phyloP scores from a whole-genome alignment of 2,888 invertebrate genomes.

The Heliconius erato region DNA sequence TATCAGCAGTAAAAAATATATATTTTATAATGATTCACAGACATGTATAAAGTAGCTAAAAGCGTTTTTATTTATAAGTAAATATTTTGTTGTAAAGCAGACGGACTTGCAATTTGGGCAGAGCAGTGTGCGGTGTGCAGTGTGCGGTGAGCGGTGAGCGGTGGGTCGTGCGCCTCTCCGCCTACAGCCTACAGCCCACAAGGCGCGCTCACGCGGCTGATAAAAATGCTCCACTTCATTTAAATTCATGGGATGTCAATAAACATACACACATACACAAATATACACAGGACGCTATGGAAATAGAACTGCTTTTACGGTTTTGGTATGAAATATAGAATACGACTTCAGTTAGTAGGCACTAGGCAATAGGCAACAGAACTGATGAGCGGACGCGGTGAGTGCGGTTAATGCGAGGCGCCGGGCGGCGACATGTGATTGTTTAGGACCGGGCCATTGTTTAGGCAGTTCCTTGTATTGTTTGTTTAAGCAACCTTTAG shows the following conservation, averaged over 20 bases:
- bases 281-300: background rate
- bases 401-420: background rate
- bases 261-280: background rate
- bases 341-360: too few relatives aligned
- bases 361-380: background rate
- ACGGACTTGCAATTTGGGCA: background rate
- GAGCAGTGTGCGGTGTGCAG: background rate
- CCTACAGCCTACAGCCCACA: background rate
- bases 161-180: too few relatives aligned
- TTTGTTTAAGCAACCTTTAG: slow-evolving; percentile 32
- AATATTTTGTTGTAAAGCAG: background rate
- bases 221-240: slow-evolving; percentile 26
- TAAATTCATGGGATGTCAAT: slow-evolving; percentile 15
- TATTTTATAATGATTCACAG: background rate
- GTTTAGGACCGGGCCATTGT: background rate
- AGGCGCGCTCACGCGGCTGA: too few relatives aligned
- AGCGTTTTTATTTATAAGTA: background rate
- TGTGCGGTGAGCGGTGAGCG: background rate
- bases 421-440: background rate
- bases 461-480: background rate
- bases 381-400: background rate
- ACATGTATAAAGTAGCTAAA: background rate
- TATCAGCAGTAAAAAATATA: background rate
- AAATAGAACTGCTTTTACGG: background rate
- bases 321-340: background rate